Evolutionary conservation across 2,113 vertebrate species (phyloP), one percentile per base, ranked within the genome.

Genomic region (Furnarius figulus): DNA sequence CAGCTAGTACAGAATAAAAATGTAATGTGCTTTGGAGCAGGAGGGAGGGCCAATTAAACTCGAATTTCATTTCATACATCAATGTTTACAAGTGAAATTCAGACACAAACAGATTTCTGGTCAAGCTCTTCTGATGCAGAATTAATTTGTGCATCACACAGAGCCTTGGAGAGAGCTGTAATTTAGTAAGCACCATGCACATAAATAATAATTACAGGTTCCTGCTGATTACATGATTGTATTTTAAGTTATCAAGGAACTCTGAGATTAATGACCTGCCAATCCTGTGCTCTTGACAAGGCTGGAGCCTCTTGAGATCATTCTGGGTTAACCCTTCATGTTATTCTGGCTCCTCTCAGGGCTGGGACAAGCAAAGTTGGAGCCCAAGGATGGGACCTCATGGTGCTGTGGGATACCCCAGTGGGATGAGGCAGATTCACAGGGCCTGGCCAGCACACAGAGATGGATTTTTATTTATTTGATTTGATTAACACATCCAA

Each of bases 131-230:
- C 68, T 7, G 2, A 4, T 86, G 68, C 72, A 67, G 82, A 95
- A 94, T 90, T 88, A 96, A 95, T 97, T 90, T 88, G 52, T 72
- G 93, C 68, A 23, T 95, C 76, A 50, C 56, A 49, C 67, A 59
- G 85, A 90, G 82, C 82, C 72, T 80, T 85, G 67, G 68, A 90
- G 68, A 87, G 81, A 8, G 2, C 65, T 82, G 77, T 89, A 92
- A 95, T 95, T 97, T 68, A 90, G 84, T 87, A 84, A 96, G 92
- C 79, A 89, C 39, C 79, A n/a, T 44, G 85, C 59, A 67, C 92
- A 96, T 90, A 92, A 95, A 94, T 90, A 93, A 89, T 84, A 84
- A 94, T 96, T 94, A 96, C 4, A 3, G 65, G 56, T 72, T 90
- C 88, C 93, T 78, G 85, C 82, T 96, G 93, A 92, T 93, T 76